A percentile compares a stretch with the other conserved stretches of the same genome.
These are phyloP conservation scores for Chaetodon trifascialis DNA, from an alignment of 2,113 vertebrate genomes.

Conservation along the genomic window DNA sequence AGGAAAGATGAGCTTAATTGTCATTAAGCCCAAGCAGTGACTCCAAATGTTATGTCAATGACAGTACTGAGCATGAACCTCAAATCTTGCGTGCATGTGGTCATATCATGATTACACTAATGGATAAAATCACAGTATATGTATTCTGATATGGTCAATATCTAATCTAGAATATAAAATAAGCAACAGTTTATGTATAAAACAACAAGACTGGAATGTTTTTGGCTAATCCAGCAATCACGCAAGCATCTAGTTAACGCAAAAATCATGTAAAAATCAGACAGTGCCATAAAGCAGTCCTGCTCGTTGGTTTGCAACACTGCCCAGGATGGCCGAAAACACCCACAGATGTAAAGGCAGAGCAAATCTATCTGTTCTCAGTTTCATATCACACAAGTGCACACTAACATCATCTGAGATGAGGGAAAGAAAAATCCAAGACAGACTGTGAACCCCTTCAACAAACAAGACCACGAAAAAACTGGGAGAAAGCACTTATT, in stretches of 20 bases:
- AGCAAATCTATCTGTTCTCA: not conserved
- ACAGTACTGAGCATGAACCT: not conserved
- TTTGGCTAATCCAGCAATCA: not conserved
- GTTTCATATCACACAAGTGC: not conserved
- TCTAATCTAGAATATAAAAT: not conserved
- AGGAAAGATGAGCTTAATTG: not conserved
- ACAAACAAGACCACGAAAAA: slow-evolving; percentile 8
- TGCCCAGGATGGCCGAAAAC: not conserved
- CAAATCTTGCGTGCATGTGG: not conserved
- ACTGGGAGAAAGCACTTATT: slow-evolving; percentile 25
- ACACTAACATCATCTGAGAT: not conserved
- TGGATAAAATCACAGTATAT: too few species aligned
- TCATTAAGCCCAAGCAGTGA: not conserved
- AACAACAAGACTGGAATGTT: not conserved
- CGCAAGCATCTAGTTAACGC: not conserved
- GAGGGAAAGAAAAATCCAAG: not conserved
- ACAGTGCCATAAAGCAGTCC: not conserved
- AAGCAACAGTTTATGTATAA: not conserved
- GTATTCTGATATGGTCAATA: not conserved
- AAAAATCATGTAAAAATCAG: not conserved
- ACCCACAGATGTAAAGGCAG: not conserved
- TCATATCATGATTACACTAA: too few species aligned
- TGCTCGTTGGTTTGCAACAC: not conserved
- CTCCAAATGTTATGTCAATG: not conserved
- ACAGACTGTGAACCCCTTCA: not conserved